Conservation (phyloP, 2,888 invertebrate species). For the Apodemia duryi region DNA sequence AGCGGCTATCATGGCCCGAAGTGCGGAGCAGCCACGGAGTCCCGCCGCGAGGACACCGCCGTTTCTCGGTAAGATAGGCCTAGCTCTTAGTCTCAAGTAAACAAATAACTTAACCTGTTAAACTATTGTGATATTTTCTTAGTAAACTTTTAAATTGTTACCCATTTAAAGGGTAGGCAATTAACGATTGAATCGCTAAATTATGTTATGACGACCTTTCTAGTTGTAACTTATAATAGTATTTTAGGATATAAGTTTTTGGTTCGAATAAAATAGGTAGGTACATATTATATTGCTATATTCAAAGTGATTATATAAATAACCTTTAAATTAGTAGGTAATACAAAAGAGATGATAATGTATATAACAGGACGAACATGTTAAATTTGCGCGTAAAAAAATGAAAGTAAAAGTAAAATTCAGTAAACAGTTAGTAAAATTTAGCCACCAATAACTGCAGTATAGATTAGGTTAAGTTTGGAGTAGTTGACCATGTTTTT, state of each 20-base stretch:
- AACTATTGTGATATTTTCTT: neutral
- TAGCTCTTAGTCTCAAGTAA: conserved; percentile 34
- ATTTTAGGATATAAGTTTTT: too few species aligned
- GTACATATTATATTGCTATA: neutral
- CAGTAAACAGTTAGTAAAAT: neutral
- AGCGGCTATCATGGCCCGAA: conserved; percentile 94
- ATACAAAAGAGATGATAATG: neutral
- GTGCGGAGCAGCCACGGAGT: conserved; percentile 67
- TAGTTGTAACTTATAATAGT: neutral
- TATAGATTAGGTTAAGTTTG: neutral
- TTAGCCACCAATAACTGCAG: neutral
- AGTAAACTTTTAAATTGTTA: neutral
- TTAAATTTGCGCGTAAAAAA: neutral
- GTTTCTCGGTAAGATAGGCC: conserved; percentile 64
- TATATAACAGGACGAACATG: neutral
- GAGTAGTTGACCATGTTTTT: neutral
- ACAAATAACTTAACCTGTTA: neutral
- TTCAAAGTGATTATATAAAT: neutral
- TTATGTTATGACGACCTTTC: neutral
- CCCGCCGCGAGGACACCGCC: conserved; percentile 67
- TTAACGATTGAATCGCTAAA: neutral
- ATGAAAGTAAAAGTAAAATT: neutral
- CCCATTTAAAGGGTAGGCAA: too few species aligned
- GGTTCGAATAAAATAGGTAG: too few species aligned
- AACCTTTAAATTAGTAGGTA: neutral